phyloP scores from a whole-genome alignment of 2,113 vertebrate genomes.

The Himantopus leucocephalus region DNA sequence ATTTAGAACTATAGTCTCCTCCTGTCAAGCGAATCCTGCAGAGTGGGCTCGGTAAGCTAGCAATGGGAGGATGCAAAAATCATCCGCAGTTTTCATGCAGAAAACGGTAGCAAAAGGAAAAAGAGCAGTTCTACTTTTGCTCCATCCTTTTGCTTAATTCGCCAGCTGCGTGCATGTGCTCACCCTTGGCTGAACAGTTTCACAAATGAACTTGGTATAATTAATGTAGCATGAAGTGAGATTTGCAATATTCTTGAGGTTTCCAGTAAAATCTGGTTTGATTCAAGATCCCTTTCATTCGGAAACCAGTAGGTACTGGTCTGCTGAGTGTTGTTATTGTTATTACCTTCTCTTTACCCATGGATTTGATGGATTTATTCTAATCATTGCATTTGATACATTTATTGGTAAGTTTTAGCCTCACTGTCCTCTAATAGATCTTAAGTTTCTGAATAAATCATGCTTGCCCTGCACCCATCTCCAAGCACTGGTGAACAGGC shows the following conservation, averaged over 20 bases:
- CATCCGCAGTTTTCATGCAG: background rate
- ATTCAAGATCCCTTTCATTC: background rate
- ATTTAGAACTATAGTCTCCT: background rate
- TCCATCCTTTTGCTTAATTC: background rate
- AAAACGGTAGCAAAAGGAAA: background rate
- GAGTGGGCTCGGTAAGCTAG: background rate
- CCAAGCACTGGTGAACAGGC: background rate
- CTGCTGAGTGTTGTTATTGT: background rate
- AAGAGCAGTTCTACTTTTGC: background rate
- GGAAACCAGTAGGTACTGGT: background rate
- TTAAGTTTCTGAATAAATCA: background rate
- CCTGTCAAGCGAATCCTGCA: background rate
- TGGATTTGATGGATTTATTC: background rate
- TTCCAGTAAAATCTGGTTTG: background rate
- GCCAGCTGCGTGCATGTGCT: background rate
- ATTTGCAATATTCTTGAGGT: background rate
- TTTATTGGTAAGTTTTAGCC: background rate
- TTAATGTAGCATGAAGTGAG: background rate
- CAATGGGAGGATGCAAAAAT: background rate
- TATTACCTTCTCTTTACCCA: background rate
- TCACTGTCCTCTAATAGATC: background rate
- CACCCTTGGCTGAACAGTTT: background rate
- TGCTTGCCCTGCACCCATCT: background rate
- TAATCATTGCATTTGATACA: background rate
- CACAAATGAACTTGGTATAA: background rate